Evolutionary conservation across 2,888 invertebrate species (phyloP).

Genomic region (Polyommatus iphigenia): DNA sequence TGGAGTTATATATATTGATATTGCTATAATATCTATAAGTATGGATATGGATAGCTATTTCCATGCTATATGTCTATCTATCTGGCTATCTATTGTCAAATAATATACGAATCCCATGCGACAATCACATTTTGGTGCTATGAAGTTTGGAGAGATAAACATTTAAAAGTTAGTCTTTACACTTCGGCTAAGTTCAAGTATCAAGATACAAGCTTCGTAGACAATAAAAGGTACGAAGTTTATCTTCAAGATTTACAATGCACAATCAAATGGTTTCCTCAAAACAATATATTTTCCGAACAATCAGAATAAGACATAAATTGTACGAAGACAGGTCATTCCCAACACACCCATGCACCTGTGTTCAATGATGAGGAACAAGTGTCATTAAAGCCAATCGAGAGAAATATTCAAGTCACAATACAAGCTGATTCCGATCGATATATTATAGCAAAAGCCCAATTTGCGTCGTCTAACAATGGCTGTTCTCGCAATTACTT

Average conservation of each 20-base stretch:
- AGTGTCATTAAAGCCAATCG: slow-evolving; percentile 71
- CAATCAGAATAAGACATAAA: neutral
- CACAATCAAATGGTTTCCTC: neutral
- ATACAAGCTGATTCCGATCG: slow-evolving; percentile 74
- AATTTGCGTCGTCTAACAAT: slow-evolving; percentile 79
- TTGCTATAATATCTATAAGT: too few relatives aligned
- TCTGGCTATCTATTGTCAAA: too few relatives aligned
- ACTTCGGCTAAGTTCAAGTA: too few relatives aligned
- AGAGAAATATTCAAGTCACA: slow-evolving; percentile 74
- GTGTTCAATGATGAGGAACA: slow-evolving; percentile 75
- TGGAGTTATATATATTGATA: neutral
- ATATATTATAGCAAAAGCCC: slow-evolving; percentile 80
- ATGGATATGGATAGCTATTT: too few relatives aligned
- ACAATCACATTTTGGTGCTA: too few relatives aligned
- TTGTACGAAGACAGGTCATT: slow-evolving; percentile 4
- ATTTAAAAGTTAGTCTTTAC: too few relatives aligned
- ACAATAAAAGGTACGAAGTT: too few relatives aligned
- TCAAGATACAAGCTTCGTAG: too few relatives aligned
- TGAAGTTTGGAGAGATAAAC: too few relatives aligned
- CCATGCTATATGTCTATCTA: too few relatives aligned
- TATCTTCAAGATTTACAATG: too few relatives aligned
- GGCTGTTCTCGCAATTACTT: slow-evolving; percentile 79
- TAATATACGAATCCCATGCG: too few relatives aligned
- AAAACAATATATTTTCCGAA: neutral
- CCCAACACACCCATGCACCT: slow-evolving; percentile 56